A percentile compares a stretch with the other conserved stretches of the same genome.
Evolutionary conservation across 1,140 invertebrate genomes (phyloP).

Genomic region (Drosophila sproati): DNA sequence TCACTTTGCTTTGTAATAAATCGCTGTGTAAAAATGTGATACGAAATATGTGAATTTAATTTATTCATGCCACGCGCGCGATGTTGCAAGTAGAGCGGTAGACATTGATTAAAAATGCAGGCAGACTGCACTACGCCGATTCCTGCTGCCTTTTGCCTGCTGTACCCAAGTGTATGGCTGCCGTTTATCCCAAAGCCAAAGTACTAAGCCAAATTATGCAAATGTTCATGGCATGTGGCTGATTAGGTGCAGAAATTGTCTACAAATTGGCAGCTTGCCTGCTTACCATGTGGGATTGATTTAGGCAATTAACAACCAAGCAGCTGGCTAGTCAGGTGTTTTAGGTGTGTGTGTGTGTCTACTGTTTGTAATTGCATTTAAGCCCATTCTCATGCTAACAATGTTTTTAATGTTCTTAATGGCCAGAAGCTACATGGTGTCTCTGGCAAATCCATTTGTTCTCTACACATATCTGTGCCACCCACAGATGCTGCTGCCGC

Average conservation of each 20-base stretch:
- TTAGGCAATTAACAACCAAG: slow-evolving; percentile 64
- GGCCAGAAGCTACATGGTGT: slow-evolving; percentile 3
- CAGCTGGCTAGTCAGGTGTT: slow-evolving; percentile 17
- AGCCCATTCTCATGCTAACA: slow-evolving; percentile 7
- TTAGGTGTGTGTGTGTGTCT: slow-evolving; percentile 1
- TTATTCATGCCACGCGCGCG: slow-evolving; percentile 75
- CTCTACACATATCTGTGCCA: not conserved
- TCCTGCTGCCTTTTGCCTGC: not conserved
- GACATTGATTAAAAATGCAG: slow-evolving; percentile 75
- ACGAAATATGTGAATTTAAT: slow-evolving; percentile 67
- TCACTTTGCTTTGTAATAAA: slow-evolving; percentile 58
- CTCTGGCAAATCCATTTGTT: not conserved
- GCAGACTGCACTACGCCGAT: slow-evolving; percentile 57
- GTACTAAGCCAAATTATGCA: slow-evolving; percentile 50
- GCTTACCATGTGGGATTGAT: slow-evolving; percentile 73
- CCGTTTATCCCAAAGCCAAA: not conserved
- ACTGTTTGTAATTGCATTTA: slow-evolving; percentile 6
- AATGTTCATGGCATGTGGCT: slow-evolving; percentile 39
- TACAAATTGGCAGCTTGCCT: slow-evolving; percentile 73
- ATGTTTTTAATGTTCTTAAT: slow-evolving; percentile 38
- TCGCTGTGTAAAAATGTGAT: slow-evolving; percentile 61
- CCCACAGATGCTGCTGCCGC: slow-evolving; percentile 9
- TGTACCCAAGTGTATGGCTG: slow-evolving; percentile 27
- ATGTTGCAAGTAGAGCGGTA: slow-evolving; percentile 16
- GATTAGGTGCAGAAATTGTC: slow-evolving; percentile 9